Evolutionary conservation across 2,888 invertebrate genomes (phyloP), one percentile per base, ranked within the genome.

Genomic region (Ochropleura leucogaster): DNA sequence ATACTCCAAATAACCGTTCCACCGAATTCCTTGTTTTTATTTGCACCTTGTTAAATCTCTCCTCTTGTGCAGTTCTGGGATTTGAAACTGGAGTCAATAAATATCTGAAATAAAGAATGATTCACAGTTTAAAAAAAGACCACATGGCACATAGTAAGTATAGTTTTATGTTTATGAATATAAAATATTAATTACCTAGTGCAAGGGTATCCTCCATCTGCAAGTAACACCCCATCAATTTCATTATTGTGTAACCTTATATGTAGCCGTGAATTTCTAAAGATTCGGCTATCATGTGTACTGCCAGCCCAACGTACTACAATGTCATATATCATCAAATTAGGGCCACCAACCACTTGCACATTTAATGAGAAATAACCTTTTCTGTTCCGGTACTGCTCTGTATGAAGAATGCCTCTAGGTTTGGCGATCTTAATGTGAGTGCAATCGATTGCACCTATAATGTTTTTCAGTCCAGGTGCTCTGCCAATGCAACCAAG

Each of bases 231-330:
- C 30, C 30, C 30, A 30, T 30, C 30, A 30, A 30, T 30, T 30
- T 30, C 30, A 30, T 30, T 30, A 30, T 30, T 30, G 30, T 30
- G 30, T 30, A 30, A 30, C 30, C 30, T 30, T 30, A 30, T 30
- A 30, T 30, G 1, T 30, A 30, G 30, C 30, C 30, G 30, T 30
- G 30, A 30, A 30, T 30, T 30, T 64, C 44, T 60, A 9, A 60
- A 60, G 1, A 64, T 64, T 16, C 47, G 47, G 47, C 64, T 64
- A 47, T 64, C 64, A 51, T 65, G 65, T 18, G 65, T 65, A 51
- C 65, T 65, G 40, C 65, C 65, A 42, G 65, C 65, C 65, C 65
- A 65, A 40, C 65, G 51, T 18, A 65, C 65, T 40, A 40, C 65
- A 40, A 65, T 65, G 7, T 51, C 49, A n/a, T n/a, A 42, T 8